Evolutionary conservation across 2,113 vertebrate species (phyloP).

Genomic region (Platysternon megacephalum): DNA sequence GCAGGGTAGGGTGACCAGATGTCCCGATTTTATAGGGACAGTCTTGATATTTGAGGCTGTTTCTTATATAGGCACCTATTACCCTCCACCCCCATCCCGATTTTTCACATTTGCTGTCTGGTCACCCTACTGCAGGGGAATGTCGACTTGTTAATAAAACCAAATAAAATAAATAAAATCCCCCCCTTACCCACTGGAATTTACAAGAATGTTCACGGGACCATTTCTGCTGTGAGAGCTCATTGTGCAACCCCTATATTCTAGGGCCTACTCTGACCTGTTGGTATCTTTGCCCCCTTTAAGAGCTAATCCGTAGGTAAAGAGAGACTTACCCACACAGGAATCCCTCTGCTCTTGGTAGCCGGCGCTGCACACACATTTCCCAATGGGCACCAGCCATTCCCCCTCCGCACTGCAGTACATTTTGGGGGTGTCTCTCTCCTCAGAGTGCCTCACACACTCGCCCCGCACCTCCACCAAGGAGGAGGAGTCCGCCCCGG

Average conservation of each 20-base stretch:
- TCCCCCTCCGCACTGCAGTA: conserved; percentile 99
- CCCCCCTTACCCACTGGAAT: background rate
- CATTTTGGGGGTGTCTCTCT: conserved; percentile 97
- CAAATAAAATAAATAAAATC: background rate
- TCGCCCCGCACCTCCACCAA: conserved; percentile 95
- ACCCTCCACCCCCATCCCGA: background rate
- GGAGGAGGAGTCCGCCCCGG: conserved; percentile 94
- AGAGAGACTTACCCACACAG: conserved; percentile 87
- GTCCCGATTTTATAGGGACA: no score
- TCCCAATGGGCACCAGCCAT: conserved; percentile 97
- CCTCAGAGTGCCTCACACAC: conserved; percentile 93
- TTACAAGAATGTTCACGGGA: no score
- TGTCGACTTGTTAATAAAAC: background rate
- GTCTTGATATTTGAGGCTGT: no score
- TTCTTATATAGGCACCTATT: no score
- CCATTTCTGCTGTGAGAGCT: background rate
- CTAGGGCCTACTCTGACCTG: no score
- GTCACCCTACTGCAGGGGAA: background rate
- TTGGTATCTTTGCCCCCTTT: background rate
- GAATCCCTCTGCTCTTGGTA: conserved; percentile 91
- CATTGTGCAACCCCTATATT: background rate
- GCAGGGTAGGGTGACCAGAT: background rate
- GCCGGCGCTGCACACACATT: conserved; percentile 94
- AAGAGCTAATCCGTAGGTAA: background rate
- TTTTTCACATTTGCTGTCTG: no score